phyloP scores from a whole-genome alignment of 2,888 invertebrate genomes.

The Glyphotaelius pellucidus region DNA sequence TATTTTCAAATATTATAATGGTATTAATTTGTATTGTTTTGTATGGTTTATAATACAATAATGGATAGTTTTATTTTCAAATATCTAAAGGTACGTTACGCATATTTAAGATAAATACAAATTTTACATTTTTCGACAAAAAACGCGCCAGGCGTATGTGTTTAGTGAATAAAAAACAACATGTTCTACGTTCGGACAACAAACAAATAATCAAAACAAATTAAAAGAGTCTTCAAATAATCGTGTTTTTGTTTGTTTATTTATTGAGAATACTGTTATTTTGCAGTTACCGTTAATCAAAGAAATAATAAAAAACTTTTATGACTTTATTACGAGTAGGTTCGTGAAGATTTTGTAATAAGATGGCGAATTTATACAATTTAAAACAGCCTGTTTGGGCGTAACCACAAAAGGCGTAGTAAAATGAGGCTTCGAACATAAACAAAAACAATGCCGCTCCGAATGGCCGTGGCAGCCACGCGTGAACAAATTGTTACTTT shows the following conservation, averaged over 20 bases:
- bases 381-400: background rate
- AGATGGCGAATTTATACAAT: background rate
- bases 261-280: background rate
- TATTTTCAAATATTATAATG: too few relatives aligned
- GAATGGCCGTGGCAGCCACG: background rate
- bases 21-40: too few relatives aligned
- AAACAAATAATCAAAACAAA: background rate
- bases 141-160: background rate
- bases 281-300: background rate
- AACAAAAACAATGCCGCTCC: slow-evolving; percentile 7
- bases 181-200: too few relatives aligned
- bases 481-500: background rate
- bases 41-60: too few relatives aligned
- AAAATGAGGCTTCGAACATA: background rate
- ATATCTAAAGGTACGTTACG: too few relatives aligned
- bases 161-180: background rate
- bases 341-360: background rate
- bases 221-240: background rate
- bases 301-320: background rate
- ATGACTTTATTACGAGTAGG: background rate
- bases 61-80: too few relatives aligned
- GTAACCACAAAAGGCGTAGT: background rate
- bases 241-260: background rate
- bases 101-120: background rate
- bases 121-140: background rate